Percentiles rank a stretch among this genome's conserved stretches.
These are phyloP conservation scores for Cheilosia soror DNA, from an alignment of 2,888 invertebrate species.

Conservation along the genomic window DNA sequence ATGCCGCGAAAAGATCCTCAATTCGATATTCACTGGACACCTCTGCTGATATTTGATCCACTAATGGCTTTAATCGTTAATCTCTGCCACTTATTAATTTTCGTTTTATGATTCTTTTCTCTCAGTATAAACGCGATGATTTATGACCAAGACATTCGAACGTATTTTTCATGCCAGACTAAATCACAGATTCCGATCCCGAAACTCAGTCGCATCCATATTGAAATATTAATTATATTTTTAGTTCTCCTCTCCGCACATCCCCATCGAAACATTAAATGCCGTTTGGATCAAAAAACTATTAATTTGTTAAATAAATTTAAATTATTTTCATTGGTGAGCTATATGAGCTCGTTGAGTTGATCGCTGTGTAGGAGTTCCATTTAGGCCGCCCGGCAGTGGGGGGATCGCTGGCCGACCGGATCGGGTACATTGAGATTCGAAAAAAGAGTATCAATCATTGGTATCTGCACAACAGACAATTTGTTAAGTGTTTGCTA, in stretches of 20 bases:
- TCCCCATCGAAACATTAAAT: conserved; percentile 39
- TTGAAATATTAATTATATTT: conserved; percentile 63
- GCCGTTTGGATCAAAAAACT: conserved; percentile 59
- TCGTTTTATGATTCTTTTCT: conserved; percentile 73
- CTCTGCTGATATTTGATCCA: conserved; percentile 62
- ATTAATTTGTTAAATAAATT: conserved; percentile 63
- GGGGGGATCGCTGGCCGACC: background rate
- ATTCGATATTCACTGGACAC: conserved; percentile 58
- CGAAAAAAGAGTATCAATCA: conserved; percentile 65
- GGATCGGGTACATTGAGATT: conserved; percentile 9
- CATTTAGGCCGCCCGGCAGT: background rate
- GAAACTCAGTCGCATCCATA: conserved; percentile 29
- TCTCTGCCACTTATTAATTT: conserved; percentile 75
- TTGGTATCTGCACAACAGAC: conserved; percentile 55
- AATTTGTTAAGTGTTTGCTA: conserved; percentile 74
- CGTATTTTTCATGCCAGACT: conserved; percentile 61
- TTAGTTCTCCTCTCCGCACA: conserved; percentile 17
- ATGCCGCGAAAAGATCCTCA: conserved; percentile 53
- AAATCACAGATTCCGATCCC: conserved; percentile 65
- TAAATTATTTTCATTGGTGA: conserved; percentile 48
- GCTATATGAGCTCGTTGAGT: conserved; percentile 2
- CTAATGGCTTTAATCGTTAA: conserved; percentile 75
- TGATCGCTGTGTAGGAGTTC: conserved; percentile 58
- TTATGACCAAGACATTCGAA: conserved; percentile 64
- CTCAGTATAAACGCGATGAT: conserved; percentile 61